Base-by-base conservation (phyloP, 2,113 vertebrate genomes). In the Eudorcas thomsonii region DNA sequence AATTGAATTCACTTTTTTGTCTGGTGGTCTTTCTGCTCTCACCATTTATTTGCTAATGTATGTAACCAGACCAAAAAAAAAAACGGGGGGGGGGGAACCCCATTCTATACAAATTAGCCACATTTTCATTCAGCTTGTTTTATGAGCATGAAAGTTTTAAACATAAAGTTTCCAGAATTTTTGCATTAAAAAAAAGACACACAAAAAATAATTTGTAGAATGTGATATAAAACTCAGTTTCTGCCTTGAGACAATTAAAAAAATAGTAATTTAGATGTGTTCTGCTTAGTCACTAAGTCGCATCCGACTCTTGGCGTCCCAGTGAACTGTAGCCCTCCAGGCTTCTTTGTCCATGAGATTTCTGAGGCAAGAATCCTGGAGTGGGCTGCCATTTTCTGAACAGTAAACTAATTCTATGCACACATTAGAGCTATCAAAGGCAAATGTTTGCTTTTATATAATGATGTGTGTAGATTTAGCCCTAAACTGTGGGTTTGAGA, bases 141-240 rank as follows among this genome's bases (percentile, higher is more conserved):
- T 95, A 98, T 85, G 97, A 98, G 88, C 88, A 96, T 82, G 74
- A 98, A 93, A 98, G 98, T 81, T 98, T 99, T 98, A 99, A 99
- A 98, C 54, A 98, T 98, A 98, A 98, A 97, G 55, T 95, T 98
- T 98, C 98, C 92, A 87, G 97, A 98, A 98, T 96, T 98, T 98
- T 98, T 98, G 98, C 97, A 97, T 96, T 98, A 90, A 97, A 59
- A 59, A 39, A 7, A 23, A 45, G 39, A 39, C 39, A 67, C 33
- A 45, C 88, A 98, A 95, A 98, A 98, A 99, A 98, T 98, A 98
- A 99, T 98, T 98, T 98, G 97, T 98, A 96, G 96, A 96, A 26
- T 94, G 98, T 98, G 98, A 98, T 99, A 98, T 96, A 98, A 98
- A 98, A 98, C 98, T 98, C 98, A 99, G 98, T 98, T 98, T 99